phyloP scores from a whole-genome alignment of 2,888 invertebrate species.

The Drosophila quasianomalipes region DNA sequence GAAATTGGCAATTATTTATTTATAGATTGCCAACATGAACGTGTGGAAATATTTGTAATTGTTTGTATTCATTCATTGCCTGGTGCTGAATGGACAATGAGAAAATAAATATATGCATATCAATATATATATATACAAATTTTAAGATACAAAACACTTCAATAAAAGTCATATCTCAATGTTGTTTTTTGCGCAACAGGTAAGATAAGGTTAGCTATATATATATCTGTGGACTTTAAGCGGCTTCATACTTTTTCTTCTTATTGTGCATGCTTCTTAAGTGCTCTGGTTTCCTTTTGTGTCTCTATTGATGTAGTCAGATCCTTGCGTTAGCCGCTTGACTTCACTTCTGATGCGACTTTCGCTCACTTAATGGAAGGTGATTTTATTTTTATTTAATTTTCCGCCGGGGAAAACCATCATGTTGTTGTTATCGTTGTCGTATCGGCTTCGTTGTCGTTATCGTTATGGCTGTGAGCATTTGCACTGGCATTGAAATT shows the following conservation, averaged over 20 bases:
- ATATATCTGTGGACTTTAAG: conserved; percentile 32
- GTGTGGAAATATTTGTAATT: conserved; percentile 52
- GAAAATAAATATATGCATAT: conserved; percentile 5
- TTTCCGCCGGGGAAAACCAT: conserved; percentile 64
- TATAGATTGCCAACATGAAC: conserved; percentile 58
- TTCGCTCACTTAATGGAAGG: conserved; percentile 10
- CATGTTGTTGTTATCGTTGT: conserved; percentile 38
- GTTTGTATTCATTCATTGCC: conserved; percentile 55
- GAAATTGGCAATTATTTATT: conserved; percentile 60
- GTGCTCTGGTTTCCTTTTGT: conserved; percentile 8
- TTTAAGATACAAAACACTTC: conserved; percentile 12
- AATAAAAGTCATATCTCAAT: conserved; percentile 26
- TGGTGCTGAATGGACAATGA: conserved; percentile 36
- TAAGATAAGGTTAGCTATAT: conserved; percentile 30
- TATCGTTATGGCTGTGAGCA: conserved; percentile 11
- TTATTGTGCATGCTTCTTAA: not conserved
- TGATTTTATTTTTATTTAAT: conserved; percentile 54
- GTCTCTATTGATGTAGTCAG: conserved; percentile 9
- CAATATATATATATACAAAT: not conserved
- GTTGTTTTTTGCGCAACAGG: conserved; percentile 19
- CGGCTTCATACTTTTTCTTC: not conserved
- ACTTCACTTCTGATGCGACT: conserved; percentile 52
- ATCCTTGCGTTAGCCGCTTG: conserved; percentile 22
- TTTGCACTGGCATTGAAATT: conserved; percentile 65
- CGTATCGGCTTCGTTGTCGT: conserved; percentile 9